Evolutionary conservation across 1,140 invertebrate genomes (phyloP), one percentile per base, ranked within the genome.

Genomic region (Macrocentrus cingulum): DNA sequence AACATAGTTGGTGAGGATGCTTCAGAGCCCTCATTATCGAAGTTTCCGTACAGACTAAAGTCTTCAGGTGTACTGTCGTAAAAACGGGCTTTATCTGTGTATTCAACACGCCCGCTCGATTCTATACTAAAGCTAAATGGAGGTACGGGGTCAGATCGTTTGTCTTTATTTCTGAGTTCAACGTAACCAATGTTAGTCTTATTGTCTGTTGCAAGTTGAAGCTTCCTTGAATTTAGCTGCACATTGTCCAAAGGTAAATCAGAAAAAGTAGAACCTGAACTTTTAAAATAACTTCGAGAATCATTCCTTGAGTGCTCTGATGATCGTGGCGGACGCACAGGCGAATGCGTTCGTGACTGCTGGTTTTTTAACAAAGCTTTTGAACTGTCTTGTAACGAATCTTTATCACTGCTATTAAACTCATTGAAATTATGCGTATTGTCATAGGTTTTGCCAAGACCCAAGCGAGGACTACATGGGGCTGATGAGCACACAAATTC

Each of bases 331-430:
- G 80, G 77, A 3, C 83, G 80, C 13, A 78, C 68, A 6, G 86
- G 84, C 16, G 85, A 81, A 54, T 84, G 81, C 56, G 37, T 20
- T 20, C 7, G 25, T 23, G 22, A 11, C 29, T 22, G 42, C 83
- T 84, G 23, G 80, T 70, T 2, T 83, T 76, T 11, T 87, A 80
- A 2, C 88, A 84, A 80, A 88, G 65, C 11, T 52, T 87, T 78
- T 6, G 88, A 87, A 71, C 87, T 88, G 60, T 85, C 86, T 7
- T 87, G 84, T 0, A 7, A 16, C 20, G 60, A 58, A 1, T 19
- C 56, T 36, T 39, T 32, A 13, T 20, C 15, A 15, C 20, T 19
- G 13, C 58, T 51, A 42, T 37, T 51, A 37, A 46, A 50, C 6
- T 54, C 52, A 22, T 48, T 16, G 4, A 60, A 16, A 32, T 55